These are phyloP conservation scores for Donacobius atricapilla DNA, from an alignment of 2,113 vertebrate species.

Conservation along the genomic window DNA sequence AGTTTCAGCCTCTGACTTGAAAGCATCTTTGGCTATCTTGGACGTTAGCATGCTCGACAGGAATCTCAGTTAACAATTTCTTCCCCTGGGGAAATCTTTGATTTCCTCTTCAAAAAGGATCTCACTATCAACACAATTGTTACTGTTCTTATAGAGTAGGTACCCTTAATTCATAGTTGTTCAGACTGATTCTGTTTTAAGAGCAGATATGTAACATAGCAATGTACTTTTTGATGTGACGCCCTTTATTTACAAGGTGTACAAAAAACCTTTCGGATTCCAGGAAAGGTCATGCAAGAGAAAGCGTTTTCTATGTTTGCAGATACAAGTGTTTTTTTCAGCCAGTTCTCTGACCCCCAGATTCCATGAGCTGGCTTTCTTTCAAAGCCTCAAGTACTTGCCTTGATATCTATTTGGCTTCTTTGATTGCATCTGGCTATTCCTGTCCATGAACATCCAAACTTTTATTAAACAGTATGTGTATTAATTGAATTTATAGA, in stretches of 20 bases:
- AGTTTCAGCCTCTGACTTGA: neutral
- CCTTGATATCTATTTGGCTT: neutral
- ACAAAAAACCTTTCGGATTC: neutral
- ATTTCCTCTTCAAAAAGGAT: neutral
- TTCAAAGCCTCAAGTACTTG: neutral
- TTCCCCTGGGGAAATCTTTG: neutral
- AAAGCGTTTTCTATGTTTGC: neutral
- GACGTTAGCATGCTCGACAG: neutral
- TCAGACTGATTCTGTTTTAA: neutral
- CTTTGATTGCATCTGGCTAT: neutral
- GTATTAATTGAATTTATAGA: neutral
- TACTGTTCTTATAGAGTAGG: neutral
- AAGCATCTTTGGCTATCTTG: neutral
- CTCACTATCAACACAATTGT: neutral
- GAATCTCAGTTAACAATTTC: neutral
- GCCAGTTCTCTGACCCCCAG: neutral
- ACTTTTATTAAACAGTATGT: neutral
- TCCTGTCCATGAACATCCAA: neutral
- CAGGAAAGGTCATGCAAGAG: neutral
- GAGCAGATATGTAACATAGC: neutral
- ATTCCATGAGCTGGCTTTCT: neutral
- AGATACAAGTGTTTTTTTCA: neutral
- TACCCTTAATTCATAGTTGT: neutral
- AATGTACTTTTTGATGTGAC: neutral
- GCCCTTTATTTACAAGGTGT: neutral